A percentile compares a stretch with the other conserved stretches of the same genome.
Evolutionary conservation across 2,797 vertebrate genomes (phyloP).

Genomic region (Crax fasciolata): DNA sequence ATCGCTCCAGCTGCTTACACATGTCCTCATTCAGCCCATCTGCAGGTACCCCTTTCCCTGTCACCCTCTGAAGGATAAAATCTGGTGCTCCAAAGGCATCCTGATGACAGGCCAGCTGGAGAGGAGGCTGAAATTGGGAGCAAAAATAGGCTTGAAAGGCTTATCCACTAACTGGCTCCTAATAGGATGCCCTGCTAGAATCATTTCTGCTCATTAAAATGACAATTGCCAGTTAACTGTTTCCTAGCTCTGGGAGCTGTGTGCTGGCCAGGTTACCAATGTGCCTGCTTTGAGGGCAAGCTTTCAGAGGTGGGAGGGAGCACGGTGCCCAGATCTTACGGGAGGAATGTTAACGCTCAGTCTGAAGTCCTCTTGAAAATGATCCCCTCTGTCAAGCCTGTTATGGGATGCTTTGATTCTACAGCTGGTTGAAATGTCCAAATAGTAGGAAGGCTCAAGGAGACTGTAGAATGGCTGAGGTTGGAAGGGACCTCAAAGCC

Average conservation of each 20-base stretch:
- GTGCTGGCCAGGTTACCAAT: neutral
- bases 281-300: neutral
- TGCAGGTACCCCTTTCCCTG: neutral
- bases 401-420: neutral
- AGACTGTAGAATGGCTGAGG: too few relatives aligned
- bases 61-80: neutral
- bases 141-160: constrained; percentile 45
- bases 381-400: neutral
- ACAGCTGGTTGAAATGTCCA: neutral
- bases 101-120: neutral
- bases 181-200: neutral
- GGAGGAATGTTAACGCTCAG: neutral
- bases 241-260: neutral
- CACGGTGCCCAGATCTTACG: neutral
- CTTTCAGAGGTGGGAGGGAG: neutral
- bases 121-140: neutral
- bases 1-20: neutral
- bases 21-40: neutral
- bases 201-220: constrained; percentile 29
- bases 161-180: neutral
- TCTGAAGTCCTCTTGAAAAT: neutral
- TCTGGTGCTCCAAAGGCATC: neutral
- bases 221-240: neutral
- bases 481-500: too few relatives aligned
- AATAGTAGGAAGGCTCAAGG: neutral